These are phyloP conservation scores for Parascotia fuliginaria DNA, from an alignment of 2,888 invertebrate species.

Conservation along the genomic window DNA sequence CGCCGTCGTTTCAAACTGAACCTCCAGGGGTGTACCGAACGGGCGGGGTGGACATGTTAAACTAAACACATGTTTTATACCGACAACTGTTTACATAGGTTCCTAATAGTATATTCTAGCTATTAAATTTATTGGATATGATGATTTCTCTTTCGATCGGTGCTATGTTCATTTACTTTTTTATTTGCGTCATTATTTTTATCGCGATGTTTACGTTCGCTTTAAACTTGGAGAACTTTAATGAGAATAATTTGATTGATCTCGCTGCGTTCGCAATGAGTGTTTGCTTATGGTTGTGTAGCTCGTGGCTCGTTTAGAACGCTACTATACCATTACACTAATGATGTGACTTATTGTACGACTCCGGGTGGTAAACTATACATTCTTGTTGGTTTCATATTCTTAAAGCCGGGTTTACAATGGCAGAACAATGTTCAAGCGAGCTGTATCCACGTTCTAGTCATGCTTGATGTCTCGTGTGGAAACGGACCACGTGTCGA, in stretches of 20 bases:
- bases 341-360: conserved; percentile 1
- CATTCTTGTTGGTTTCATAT: neutral
- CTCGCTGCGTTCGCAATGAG: neutral
- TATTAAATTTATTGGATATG: conserved; percentile 29
- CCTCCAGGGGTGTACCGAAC: conserved; percentile 37
- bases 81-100: conserved; percentile 15
- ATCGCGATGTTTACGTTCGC: conserved; percentile 21
- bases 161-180: conserved; percentile 24
- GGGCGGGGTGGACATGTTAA: conserved; percentile 27
- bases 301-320: neutral
- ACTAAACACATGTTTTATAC: conserved; percentile 23
- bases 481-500: too few relatives aligned
- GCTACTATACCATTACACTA: neutral
- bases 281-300: neutral
- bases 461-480: too few relatives aligned
- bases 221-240: conserved; percentile 25
- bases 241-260: conserved; percentile 38
- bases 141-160: conserved; percentile 40
- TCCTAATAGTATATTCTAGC: conserved; percentile 27
- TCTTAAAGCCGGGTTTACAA: neutral
- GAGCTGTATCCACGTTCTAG: neutral
- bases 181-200: conserved; percentile 34
- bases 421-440: neutral
- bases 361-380: neutral
- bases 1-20: conserved; percentile 30